Evolutionary conservation across 2,797 vertebrate genomes (phyloP).

Genomic region (Garrulus glandarius): DNA sequence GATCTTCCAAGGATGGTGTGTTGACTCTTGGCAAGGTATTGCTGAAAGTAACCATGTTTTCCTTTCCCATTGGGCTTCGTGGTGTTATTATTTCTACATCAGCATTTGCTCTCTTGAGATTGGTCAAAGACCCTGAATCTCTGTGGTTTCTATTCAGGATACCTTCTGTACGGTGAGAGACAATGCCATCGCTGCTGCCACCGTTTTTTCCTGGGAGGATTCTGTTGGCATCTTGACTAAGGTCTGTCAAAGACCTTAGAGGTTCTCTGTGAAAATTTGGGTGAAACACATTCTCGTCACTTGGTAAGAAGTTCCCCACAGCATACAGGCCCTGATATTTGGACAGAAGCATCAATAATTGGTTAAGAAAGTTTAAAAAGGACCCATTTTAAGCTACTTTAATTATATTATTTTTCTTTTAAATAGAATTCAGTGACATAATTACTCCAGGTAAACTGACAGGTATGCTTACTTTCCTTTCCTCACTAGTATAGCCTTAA

Average conservation of each 20-base stretch:
- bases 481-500: neutral
- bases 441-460: neutral
- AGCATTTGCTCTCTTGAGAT: conserved; percentile 83
- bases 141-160: conserved; percentile 85
- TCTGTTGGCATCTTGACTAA: conserved; percentile 86
- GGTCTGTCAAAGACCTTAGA: conserved; percentile 84
- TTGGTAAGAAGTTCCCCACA: conserved; percentile 93
- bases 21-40: conserved; percentile 94
- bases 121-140: conserved; percentile 83
- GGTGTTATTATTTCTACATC: conserved; percentile 88
- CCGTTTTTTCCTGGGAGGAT: conserved; percentile 88
- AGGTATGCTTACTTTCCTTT: neutral
- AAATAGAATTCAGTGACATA: neutral
- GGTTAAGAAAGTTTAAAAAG: neutral
- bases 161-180: conserved; percentile 82
- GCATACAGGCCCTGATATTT: conserved; percentile 88
- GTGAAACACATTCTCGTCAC: conserved; percentile 80
- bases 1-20: conserved; percentile 88
- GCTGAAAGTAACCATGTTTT: conserved; percentile 91
- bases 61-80: conserved; percentile 85
- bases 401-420: neutral
- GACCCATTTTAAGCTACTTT: neutral
- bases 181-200: conserved; percentile 78
- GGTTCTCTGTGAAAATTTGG: conserved; percentile 72
- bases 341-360: conserved; percentile 42